Evolutionary conservation across 2,113 vertebrate species (phyloP), one percentile per base, ranked within the genome.

Genomic region (Elephantulus edwardii): DNA sequence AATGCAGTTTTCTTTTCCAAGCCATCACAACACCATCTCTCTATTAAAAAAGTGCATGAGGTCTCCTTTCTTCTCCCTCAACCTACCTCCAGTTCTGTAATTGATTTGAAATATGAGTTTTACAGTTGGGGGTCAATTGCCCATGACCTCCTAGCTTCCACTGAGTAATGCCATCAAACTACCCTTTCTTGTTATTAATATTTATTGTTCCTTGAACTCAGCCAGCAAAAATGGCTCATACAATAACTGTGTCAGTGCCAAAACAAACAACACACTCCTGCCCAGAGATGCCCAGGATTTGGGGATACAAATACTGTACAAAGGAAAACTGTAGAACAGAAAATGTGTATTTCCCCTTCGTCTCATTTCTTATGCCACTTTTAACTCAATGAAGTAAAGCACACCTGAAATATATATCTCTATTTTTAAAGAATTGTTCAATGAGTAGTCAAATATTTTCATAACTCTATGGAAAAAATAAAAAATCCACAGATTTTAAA

Each of bases 101-200:
- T 83, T 95, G 94, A 96, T 92, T 86, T 94, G 38, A 95, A 97
- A 91, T n/a, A 2, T 91, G 91, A 97, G 48, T 95, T 96, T 95
- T 95, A 52, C 35, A 54, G 8, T 92, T 91, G 80, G 62, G 70
- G 81, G 84, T 94, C 89, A 94, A 52, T 86, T 81, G 84, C 35
- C 86, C 54, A 62, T 46, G 89, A 89, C 81, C 84, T 91, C 26
- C 26, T 52, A 52, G n/a, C 87, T 92, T 93, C 81, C 86, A 93
- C 72, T 56, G 68, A 95, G 52, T 90, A 60, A 87, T 64, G 64
- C 48, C 83, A 82, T 95, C 92, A 81, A 48, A 78, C 83, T 92
- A 66, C 81, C 62, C 76, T 77, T 95, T 88, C 81, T 91, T 83
- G 60, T 96, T 83, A 91, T 93, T 93, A 71, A 83, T 95, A 95